Conservation (phyloP, 2,797 vertebrate species). For the Chromobotia macracanthus region DNA sequence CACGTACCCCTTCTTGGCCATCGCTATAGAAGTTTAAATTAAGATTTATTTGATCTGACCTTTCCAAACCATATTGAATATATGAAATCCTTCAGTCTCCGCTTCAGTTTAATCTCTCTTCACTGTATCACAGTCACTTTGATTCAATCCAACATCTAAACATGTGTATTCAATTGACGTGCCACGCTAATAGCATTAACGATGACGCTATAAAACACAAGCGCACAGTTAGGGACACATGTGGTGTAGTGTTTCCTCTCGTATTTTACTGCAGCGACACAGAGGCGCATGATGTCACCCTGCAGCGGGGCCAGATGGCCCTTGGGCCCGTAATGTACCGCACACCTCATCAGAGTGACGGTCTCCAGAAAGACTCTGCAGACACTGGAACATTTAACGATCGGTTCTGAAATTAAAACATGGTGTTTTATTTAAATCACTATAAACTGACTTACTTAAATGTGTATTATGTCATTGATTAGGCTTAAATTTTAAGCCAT, state of each 20-base stretch:
- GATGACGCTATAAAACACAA: slow-evolving; percentile 59
- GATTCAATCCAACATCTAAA: slow-evolving; percentile 39
- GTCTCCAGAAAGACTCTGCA: slow-evolving; percentile 62
- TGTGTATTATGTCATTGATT: slow-evolving; percentile 18
- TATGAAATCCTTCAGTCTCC: not conserved
- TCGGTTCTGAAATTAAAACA: slow-evolving; percentile 49
- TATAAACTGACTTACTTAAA: slow-evolving; percentile 23
- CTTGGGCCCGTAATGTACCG: slow-evolving; percentile 54
- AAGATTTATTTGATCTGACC: not conserved
- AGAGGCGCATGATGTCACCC: slow-evolving; percentile 66
- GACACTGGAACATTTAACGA: slow-evolving; percentile 41
- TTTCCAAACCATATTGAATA: slow-evolving; percentile 15
- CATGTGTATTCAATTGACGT: slow-evolving; percentile 42
- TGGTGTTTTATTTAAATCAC: slow-evolving; percentile 30
- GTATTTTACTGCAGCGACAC: slow-evolving; percentile 65
- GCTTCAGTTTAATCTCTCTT: slow-evolving; percentile 40
- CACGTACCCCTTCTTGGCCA: no score
- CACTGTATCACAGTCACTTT: slow-evolving; percentile 24
- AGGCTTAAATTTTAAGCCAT: slow-evolving; percentile 8
- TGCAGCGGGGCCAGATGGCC: slow-evolving; percentile 69
- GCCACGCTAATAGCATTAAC: slow-evolving; percentile 50
- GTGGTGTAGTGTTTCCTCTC: slow-evolving; percentile 65
- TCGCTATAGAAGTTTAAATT: not conserved
- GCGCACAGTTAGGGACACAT: slow-evolving; percentile 41
- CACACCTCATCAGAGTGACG: slow-evolving; percentile 69